Conservation (phyloP, 2,113 vertebrate species). For the Physeter macrocephalus region DNA sequence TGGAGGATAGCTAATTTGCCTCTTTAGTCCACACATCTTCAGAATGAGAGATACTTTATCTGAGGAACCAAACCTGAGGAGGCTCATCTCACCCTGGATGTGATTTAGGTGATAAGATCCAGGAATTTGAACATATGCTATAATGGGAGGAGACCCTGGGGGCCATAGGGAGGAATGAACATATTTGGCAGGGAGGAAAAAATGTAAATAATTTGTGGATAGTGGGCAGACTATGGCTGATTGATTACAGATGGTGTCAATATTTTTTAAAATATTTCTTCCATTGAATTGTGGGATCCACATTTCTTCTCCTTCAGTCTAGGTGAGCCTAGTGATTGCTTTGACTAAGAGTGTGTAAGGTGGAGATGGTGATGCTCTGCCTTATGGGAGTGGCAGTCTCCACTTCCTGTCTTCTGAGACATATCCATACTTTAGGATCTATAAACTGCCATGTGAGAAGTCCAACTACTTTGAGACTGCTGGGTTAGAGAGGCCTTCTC, state of each 20-base stretch:
- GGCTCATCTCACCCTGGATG: not conserved
- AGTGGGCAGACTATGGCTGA: not conserved
- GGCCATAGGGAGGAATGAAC: no score
- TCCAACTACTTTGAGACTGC: not conserved
- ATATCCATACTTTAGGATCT: not conserved
- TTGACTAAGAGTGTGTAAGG: not conserved
- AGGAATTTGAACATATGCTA: not conserved
- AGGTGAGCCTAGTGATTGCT: rapidly evolving
- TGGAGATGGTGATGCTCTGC: not conserved
- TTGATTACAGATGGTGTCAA: not conserved
- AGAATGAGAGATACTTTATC: not conserved
- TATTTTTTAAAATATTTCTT: not conserved
- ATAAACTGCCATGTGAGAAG: not conserved
- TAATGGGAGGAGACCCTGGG: not conserved
- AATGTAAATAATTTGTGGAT: not conserved
- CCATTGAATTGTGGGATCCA: not conserved
- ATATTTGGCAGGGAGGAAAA: not conserved
- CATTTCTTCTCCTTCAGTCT: not conserved
- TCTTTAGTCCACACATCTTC: not conserved
- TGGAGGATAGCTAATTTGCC: not conserved
- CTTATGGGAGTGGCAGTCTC: not conserved
- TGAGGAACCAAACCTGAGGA: not conserved
- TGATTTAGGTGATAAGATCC: not conserved
- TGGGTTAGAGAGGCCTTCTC: not conserved
- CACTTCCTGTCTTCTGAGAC: not conserved